phyloP scores from a whole-genome alignment of 2,797 vertebrate genomes.

The Clarias fuscus region DNA sequence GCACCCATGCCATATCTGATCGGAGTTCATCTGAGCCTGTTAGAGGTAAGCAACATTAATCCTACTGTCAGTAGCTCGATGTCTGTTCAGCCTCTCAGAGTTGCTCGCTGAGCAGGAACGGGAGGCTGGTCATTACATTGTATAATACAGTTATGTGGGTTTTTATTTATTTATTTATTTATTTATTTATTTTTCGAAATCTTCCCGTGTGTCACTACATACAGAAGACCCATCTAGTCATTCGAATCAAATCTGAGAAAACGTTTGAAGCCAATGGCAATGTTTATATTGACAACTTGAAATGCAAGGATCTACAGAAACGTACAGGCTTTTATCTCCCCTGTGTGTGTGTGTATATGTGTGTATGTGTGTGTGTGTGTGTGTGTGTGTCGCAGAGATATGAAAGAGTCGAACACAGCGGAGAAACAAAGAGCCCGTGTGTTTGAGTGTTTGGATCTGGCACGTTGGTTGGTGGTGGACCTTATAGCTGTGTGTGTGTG shows the following conservation, averaged over 20 bases:
- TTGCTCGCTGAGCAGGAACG: background rate
- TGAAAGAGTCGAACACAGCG: slow-evolving; percentile 48
- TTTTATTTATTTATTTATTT: too few relatives aligned
- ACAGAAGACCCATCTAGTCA: background rate
- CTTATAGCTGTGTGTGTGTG: slow-evolving; percentile 55
- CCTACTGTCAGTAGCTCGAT: slow-evolving; percentile 19
- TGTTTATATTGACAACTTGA: slow-evolving; percentile 52
- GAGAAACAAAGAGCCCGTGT: slow-evolving; percentile 57
- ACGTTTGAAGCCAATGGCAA: slow-evolving; percentile 16
- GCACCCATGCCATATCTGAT: slow-evolving; percentile 98
- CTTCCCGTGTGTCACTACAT: background rate
- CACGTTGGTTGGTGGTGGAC: slow-evolving; percentile 68
- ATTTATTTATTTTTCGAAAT: background rate
- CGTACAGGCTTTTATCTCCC: slow-evolving; percentile 56
- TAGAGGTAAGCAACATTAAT: slow-evolving; percentile 84
- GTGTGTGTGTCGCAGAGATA: slow-evolving; percentile 58
- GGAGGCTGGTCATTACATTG: background rate
- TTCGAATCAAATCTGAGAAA: slow-evolving; percentile 12
- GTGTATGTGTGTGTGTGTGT: slow-evolving; percentile 55
- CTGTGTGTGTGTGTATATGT: slow-evolving; percentile 54
- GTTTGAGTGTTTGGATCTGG: slow-evolving; percentile 70
- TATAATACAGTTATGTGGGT: background rate
- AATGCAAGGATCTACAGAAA: slow-evolving; percentile 48
- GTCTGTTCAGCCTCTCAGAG: slow-evolving; percentile 32
- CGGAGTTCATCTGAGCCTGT: slow-evolving; percentile 94